A percentile compares a stretch with the other conserved stretches of the same genome.
Evolutionary conservation across 2,888 invertebrate species (phyloP).

Genomic region (Pseudococcus longispinus): DNA sequence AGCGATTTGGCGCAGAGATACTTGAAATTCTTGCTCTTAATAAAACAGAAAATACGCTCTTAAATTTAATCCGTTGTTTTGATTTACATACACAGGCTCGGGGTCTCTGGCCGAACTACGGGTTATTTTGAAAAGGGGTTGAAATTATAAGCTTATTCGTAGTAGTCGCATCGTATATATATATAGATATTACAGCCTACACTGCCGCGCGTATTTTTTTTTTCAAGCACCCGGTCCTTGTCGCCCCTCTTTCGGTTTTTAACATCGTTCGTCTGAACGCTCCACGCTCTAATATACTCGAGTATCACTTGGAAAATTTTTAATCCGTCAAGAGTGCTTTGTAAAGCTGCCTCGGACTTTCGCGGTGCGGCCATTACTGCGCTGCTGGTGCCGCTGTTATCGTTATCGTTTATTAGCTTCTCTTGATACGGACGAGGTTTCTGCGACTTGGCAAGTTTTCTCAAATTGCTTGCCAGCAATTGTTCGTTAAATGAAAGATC

Average conservation of each 20-base stretch:
- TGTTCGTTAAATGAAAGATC: no score
- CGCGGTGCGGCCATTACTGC: not conserved
- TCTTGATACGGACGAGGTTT: no score
- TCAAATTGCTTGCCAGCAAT: no score
- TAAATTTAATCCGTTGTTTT: slow-evolving; percentile 1
- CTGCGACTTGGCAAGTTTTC: no score
- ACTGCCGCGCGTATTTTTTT: not conserved
- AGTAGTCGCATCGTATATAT: no score
- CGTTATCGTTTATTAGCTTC: no score
- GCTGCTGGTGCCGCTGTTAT: not conserved
- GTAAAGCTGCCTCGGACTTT: not conserved
- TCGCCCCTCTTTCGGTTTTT: not conserved
- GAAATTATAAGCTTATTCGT: slow-evolving; percentile 31
- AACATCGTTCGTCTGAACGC: not conserved
- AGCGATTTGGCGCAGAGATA: slow-evolving; percentile 7
- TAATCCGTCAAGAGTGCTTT: not conserved
- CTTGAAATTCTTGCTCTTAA: slow-evolving; percentile 28
- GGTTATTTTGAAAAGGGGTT: not conserved
- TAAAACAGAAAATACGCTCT: not conserved
- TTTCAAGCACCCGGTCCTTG: not conserved
- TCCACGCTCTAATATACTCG: not conserved
- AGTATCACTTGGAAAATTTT: not conserved
- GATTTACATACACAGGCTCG: not conserved
- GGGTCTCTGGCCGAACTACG: not conserved
- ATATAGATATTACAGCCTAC: no score